A percentile compares a stretch with the other conserved stretches of the same genome.
Evolutionary conservation across 2,888 invertebrate species (phyloP).

Genomic region (Ernsta delagoae): DNA sequence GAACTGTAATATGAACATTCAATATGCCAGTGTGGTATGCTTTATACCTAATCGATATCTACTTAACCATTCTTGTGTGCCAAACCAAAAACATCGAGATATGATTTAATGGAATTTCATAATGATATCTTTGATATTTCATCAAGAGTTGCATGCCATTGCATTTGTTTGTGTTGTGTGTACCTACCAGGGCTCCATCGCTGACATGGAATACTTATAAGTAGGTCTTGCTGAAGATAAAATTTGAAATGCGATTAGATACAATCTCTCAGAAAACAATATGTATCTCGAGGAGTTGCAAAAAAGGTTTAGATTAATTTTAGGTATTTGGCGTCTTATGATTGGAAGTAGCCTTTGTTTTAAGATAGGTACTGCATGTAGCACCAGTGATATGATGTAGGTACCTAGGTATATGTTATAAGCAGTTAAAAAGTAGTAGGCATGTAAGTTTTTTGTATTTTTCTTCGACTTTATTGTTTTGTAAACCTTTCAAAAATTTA

Average conservation of each 20-base stretch:
- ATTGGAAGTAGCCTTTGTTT: no score
- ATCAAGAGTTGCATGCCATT: constrained; percentile 18
- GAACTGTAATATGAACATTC: no score
- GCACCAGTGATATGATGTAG: no score
- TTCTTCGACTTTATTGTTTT: no score
- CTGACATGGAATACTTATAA: not conserved
- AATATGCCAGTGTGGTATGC: constrained; percentile 4
- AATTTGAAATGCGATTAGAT: constrained; percentile 8
- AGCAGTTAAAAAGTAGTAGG: no score
- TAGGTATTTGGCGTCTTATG: no score
- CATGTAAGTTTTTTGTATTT: no score
- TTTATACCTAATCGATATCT: not conserved
- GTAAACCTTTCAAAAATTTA: no score
- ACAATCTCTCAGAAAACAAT: constrained; percentile 1
- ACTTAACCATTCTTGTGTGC: constrained; percentile 13
- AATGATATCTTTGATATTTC: constrained; percentile 35
- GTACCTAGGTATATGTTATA: no score
- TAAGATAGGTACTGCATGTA: no score
- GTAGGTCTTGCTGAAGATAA: not conserved
- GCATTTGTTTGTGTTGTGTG: constrained; percentile 1
- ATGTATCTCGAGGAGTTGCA: no score
- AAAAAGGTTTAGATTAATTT: no score
- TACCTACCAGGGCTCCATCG: not conserved
- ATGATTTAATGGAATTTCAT: constrained; percentile 34
- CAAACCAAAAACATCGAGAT: constrained; percentile 26